Evolutionary conservation across 1,140 invertebrate species (phyloP).

Genomic region (Lanistes nyassanus): DNA sequence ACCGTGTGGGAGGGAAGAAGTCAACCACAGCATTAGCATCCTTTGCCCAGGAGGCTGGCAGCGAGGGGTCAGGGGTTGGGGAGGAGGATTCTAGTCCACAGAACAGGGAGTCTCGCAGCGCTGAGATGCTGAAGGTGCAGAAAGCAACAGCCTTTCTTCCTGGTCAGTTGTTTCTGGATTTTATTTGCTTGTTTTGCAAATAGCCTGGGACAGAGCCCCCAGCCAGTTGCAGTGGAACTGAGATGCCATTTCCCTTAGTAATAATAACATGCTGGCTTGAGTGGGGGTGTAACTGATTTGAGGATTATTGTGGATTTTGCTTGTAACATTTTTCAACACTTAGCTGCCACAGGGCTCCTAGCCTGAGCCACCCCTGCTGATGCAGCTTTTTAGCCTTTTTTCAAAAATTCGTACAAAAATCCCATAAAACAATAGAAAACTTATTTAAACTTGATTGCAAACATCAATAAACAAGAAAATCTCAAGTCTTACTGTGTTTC

Average conservation of each 20-base stretch:
- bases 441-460: too few relatives aligned
- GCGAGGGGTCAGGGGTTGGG: conserved; percentile 22
- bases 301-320: background rate
- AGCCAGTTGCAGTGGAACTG: too few relatives aligned
- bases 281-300: background rate
- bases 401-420: too few relatives aligned
- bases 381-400: too few relatives aligned
- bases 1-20: conserved; percentile 44
- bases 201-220: too few relatives aligned
- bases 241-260: background rate
- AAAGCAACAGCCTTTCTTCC: conserved; percentile 56
- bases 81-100: conserved; percentile 44
- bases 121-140: conserved; percentile 47
- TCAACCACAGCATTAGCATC: conserved; percentile 44
- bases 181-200: too few relatives aligned
- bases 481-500: too few relatives aligned
- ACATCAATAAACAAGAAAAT: too few relatives aligned
- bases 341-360: too few relatives aligned
- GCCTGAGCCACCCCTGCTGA: too few relatives aligned
- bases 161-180: conserved; percentile 51
- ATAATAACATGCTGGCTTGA: background rate
- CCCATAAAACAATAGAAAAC: too few relatives aligned
- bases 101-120: conserved; percentile 41
- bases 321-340: background rate
- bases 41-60: conserved; percentile 44